A percentile compares a stretch with the other conserved stretches of the same genome.
Evolutionary conservation across 2,113 vertebrate species (phyloP).

Genomic region (Trichomycterus rosablanca): DNA sequence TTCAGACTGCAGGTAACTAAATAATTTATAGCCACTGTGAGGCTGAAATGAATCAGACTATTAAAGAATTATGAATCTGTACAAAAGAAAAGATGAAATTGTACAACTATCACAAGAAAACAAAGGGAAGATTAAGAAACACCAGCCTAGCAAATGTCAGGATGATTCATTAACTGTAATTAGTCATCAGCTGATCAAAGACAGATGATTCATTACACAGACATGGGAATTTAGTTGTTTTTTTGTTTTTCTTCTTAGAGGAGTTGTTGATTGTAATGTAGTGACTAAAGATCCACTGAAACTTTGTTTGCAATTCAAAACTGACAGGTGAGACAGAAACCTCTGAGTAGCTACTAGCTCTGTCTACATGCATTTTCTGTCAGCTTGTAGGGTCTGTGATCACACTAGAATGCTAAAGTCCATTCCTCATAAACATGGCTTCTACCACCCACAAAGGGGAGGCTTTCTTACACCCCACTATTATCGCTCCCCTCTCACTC

Average conservation of each 20-base stretch:
- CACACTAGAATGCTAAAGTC: slow-evolving; percentile 5
- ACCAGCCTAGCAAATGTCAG: slow-evolving; percentile 18
- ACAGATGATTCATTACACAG: slow-evolving; percentile 25
- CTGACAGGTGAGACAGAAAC: background rate
- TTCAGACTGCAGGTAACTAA: background rate
- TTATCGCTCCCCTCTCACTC: slow-evolving; percentile 26
- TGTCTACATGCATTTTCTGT: slow-evolving; percentile 3
- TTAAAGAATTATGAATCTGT: no score
- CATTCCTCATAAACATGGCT: slow-evolving; percentile 5
- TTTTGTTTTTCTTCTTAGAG: background rate
- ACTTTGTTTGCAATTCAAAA: background rate
- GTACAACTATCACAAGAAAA: slow-evolving; percentile 17
- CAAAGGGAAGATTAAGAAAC: slow-evolving; percentile 11
- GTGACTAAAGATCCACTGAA: background rate
- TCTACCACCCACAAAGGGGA: slow-evolving; percentile 22
- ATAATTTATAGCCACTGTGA: no score
- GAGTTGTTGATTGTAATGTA: background rate
- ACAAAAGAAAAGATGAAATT: no score
- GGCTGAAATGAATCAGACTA: no score
- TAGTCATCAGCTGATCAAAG: slow-evolving; percentile 22
- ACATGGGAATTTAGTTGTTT: slow-evolving; percentile 22
- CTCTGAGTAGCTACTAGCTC: background rate
- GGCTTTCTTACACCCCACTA: slow-evolving; percentile 14
- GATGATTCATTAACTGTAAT: slow-evolving; percentile 32
- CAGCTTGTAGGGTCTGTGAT: slow-evolving; percentile 3